Percentiles rank a stretch among this genome's conserved stretches.
phyloP scores from a whole-genome alignment of 2,113 vertebrate genomes.

The Phodopus roborovskii region DNA sequence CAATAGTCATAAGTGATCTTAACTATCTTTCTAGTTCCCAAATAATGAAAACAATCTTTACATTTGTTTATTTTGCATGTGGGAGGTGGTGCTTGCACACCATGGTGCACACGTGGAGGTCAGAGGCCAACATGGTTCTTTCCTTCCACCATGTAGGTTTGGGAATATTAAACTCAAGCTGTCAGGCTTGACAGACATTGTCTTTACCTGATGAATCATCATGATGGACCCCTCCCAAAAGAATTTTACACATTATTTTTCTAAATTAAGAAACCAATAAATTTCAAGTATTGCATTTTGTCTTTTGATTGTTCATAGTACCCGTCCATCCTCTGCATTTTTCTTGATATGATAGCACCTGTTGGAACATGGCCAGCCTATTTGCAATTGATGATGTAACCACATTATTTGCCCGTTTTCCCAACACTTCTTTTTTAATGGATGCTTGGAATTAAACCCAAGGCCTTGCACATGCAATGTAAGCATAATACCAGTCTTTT shows the following conservation, averaged over 20 bases:
- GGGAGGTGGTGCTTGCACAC: not conserved
- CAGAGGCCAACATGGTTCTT: not conserved
- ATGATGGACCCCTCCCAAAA: not conserved
- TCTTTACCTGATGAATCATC: not conserved
- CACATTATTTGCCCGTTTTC: not conserved
- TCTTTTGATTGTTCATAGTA: not conserved
- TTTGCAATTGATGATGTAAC: not conserved
- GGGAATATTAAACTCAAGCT: not conserved
- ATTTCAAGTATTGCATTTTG: conserved; percentile 9
- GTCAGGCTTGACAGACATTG: not conserved
- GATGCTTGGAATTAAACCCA: not conserved
- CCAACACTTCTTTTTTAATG: not conserved
- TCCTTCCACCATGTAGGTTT: not conserved
- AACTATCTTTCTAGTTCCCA: not conserved
- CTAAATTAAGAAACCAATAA: conserved; percentile 14
- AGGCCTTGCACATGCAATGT: not conserved
- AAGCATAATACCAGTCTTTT: not conserved
- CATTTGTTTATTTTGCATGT: not conserved
- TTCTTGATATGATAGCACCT: not conserved
- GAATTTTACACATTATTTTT: conserved; percentile 5
- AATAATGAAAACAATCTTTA: not conserved
- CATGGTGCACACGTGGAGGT: not conserved
- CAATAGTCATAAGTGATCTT: not conserved
- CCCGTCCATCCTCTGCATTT: conserved; percentile 18
- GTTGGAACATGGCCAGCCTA: conserved; percentile 3